Base-by-base conservation (phyloP, 2,797 vertebrate species). In the Labroides dimidiatus region DNA sequence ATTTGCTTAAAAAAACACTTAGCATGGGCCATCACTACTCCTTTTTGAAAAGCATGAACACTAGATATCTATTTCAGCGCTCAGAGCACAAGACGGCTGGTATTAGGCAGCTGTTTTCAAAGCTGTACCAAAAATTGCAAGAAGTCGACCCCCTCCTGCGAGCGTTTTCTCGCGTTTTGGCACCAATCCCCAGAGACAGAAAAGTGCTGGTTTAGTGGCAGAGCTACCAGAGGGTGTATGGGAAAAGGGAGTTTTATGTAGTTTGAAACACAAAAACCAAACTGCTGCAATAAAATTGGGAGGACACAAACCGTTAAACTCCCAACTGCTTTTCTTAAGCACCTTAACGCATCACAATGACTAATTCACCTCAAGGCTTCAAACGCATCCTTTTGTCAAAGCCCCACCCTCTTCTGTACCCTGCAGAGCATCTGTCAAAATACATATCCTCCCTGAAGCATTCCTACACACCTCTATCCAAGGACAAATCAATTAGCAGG, bases 401-500 rank as follows among this genome's bases (percentile, higher is more conserved):
- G 44, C 81, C 78, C 60, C 68, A 17, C 75, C 88, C 74, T 74
- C 48, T 71, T 67, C 27, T 58, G 16, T 55, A 41, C 55, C 64
- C 9, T 36, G 50, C 58, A 11, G 55, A 64, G 68, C 76, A 84
- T 85, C 88, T 87, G 88, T 89, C 84, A 87, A 81, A 87, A 82
- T 63, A 47, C 75, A 85, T 80, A 58, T 83, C 68, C 80, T 85
- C 86, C 56, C 82, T 16, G 11, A 85, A 84, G 83, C 80, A 37
- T 85, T 76, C n/a, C 0, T 49, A 80, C 75, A 81, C 74, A 72
- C 84, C 20, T 88, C 85, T 64, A 72, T 83, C 75, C 91, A 93
- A 94, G 91, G 91, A 92, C 91, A 92, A 94, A 93, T 93, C 90
- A 93, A 95, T 95, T 93, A 93, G 86, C 59, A 19, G 79, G 13